Base-by-base conservation (phyloP, 2,113 vertebrate genomes). In the Thinocorus orbignyianus region DNA sequence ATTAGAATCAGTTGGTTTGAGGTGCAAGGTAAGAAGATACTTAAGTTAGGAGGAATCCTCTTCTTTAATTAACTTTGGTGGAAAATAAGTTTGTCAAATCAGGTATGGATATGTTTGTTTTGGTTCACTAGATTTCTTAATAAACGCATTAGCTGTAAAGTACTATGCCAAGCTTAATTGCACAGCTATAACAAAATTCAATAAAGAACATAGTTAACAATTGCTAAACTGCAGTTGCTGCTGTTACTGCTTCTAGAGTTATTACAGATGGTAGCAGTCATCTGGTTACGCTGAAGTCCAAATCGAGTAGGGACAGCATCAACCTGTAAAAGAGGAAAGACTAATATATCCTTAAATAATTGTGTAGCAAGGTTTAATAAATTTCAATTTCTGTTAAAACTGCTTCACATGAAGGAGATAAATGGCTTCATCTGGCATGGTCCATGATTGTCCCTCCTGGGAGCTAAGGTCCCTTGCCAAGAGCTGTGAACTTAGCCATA, bases 51-150 rank as follows among this genome's bases (percentile, higher is more conserved):
- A 91, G 70, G 65, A 96, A 92, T 54, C 85, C 58, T 90, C 82
- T 37, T 84, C 86, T 91, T 93, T 95, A 96, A 96, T 95, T 96
- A 93, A 88, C 71, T 91, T 79, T 37, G 16, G 51, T 58, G 37
- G 76, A 86, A 95, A 93, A 84, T 35, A 92, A 82, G 52, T 88
- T 79, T 81, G 83, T 74, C 72, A 91, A 66, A 69, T 62, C 91
- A 92, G 48, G 91, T 82, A 80, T 49, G 58, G 81, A 60, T 92
- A 48, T 31, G 44, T 70, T 95, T 90, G 92, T 4, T 94, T 86
- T 92, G 83, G 82, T 94, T 90, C 78, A 86, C 39, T 88, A 49
- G 76, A 41, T 71, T 95, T 94, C 81, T 92, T 96, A 91, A 96
- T 94, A 94, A 84, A 95, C 54, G 85, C 65, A 78, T 96, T 86